phyloP scores from a whole-genome alignment of 2,113 vertebrate species.

The Gorsachius goisagi region DNA sequence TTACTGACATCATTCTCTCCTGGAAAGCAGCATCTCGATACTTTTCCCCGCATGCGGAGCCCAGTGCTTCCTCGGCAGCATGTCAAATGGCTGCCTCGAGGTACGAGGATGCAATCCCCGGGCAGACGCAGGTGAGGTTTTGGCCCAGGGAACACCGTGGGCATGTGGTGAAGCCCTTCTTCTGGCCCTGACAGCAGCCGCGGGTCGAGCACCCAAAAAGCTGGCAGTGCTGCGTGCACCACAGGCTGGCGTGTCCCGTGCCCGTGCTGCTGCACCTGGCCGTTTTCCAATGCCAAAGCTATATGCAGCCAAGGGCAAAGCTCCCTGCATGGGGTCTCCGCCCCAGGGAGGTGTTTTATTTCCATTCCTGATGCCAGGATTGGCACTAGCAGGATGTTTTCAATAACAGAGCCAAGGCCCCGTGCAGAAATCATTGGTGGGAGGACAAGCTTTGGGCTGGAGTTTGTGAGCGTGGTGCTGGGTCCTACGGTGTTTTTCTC shows the following conservation, averaged over 20 bases:
- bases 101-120: accelerated
- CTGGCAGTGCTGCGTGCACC: neutral
- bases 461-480: accelerated
- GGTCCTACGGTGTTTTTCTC: neutral
- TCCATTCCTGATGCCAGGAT: neutral
- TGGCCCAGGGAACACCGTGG: accelerated
- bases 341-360: neutral
- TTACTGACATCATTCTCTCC: neutral
- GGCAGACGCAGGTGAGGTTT: neutral
- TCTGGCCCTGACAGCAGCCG: neutral
- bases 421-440: neutral
- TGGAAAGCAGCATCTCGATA: no score
- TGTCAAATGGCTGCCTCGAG: neutral
- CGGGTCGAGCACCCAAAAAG: accelerated
- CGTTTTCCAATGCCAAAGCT: neutral
- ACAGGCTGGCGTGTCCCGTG: accelerated
- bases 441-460: neutral
- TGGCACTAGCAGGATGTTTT: neutral
- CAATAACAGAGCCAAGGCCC: neutral
- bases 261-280: neutral
- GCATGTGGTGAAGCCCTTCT: neutral
- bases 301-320: neutral
- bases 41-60: neutral
- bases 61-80: accelerated
- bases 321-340: neutral